Evolutionary conservation across 37 sponge, comb jelly and placozoan species (phyloP).

Genomic region (Ephydatia muelleri): DNA sequence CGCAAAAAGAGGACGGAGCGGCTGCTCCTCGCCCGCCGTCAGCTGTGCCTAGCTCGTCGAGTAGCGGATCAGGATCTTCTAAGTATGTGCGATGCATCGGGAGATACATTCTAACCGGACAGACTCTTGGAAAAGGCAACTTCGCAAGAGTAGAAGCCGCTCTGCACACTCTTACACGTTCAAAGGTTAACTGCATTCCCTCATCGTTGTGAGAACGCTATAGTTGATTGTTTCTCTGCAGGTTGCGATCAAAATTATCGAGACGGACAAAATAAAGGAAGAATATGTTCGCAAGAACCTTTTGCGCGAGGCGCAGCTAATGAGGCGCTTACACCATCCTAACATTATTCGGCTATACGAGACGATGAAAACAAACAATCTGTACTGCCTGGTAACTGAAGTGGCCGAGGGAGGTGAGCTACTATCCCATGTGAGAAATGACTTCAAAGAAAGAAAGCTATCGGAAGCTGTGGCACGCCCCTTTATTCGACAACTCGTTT

Average conservation of each 20-base stretch:
- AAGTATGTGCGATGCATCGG: conserved; percentile 94
- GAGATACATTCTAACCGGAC: conserved; percentile 82
- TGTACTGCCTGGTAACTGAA: conserved; percentile 96
- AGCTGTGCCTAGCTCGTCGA: conserved; percentile 28
- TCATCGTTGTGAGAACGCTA: too few relatives aligned
- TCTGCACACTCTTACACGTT: conserved; percentile 82
- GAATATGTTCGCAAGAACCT: conserved; percentile 96
- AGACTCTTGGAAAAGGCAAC: conserved; percentile 96
- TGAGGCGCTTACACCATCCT: conserved; percentile 91
- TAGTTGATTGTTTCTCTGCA: conserved; percentile 17
- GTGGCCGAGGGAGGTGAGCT: conserved; percentile 95
- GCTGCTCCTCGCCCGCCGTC: conserved; percentile 33
- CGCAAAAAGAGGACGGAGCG: background rate
- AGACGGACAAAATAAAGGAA: conserved; percentile 94
- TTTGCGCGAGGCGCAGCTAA: conserved; percentile 89
- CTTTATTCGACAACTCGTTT: conserved; percentile 89
- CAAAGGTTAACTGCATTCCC: conserved; percentile 65
- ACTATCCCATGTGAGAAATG: conserved; percentile 80
- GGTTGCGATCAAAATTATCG: conserved; percentile 98
- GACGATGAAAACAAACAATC: conserved; percentile 92
- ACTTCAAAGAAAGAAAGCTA: conserved; percentile 82
- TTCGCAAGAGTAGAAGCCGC: conserved; percentile 97
- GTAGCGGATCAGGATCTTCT: conserved; percentile 53
- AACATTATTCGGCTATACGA: conserved; percentile 98
- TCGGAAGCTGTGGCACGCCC: conserved; percentile 81